Base-by-base conservation (phyloP, 2,888 invertebrate genomes). In the Melanostoma mellinum region DNA sequence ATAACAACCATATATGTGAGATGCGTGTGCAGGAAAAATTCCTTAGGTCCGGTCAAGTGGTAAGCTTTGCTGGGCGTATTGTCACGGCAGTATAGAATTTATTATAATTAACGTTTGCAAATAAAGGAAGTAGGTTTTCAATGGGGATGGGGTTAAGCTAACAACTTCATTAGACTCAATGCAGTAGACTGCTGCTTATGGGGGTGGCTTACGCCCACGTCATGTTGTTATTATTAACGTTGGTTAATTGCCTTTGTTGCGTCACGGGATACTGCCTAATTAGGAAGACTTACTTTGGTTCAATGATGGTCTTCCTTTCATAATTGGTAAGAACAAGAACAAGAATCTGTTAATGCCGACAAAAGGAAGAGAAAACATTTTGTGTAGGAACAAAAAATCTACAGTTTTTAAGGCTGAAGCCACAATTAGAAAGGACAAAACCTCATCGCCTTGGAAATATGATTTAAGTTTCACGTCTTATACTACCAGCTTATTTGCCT, bases 61-160 rank as follows among this genome's bases (percentile, higher is more conserved):
- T 68, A 72, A 65, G 72, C 68, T 68, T 63, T 56, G 56, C 56
- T 73, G 76, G 69, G 73, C 77, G 82, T 50, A 68, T 61, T 82
- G 82, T 77, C 77, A 77, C 56, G 63, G 77, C 55, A 77, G 77
- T 73, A 63, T 73, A 63, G 46, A 82, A 82, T 82, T 82, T 82
- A 82, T 82, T 82, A 77, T 77, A 82, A 82, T 82, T 82, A 82
- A 77, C 73, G 68, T 73, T 77, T 56, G 77, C 73, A 73, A 77
- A 53, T 10, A 56, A 50, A 68, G 61, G 58, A 52, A 69, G 38
- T 63, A 2, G 4, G 3, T 4, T 40, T 4, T 53, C 2, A 1
- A 2, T 32, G 32, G 50, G 38, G 38, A 46, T n/a, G 61, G 48
- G 50, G 50, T 38, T 50, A 38, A 63, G 50, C 38, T 50, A 63